A percentile compares a stretch with the other conserved stretches of the same genome.
phyloP scores from a whole-genome alignment of 2,113 vertebrate species.

The Pomatostomus ruficeps region DNA sequence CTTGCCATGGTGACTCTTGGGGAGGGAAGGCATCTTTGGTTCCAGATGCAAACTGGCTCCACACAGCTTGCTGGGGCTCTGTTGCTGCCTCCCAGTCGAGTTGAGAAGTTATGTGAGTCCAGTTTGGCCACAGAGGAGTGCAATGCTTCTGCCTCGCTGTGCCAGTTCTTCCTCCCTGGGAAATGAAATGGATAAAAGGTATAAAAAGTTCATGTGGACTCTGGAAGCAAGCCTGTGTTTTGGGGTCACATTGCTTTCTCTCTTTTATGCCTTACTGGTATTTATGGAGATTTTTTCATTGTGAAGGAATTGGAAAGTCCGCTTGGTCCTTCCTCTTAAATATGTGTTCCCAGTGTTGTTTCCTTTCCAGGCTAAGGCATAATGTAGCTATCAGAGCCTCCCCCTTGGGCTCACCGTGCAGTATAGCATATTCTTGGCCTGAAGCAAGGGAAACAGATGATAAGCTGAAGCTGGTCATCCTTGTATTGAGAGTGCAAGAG shows the following conservation, averaged over 20 bases:
- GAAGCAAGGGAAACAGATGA: not conserved
- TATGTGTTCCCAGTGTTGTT: not conserved
- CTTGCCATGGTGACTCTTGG: not conserved
- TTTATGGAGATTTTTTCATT: not conserved
- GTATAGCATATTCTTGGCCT: conserved; percentile 5
- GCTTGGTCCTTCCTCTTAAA: not conserved
- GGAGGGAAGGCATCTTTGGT: not conserved
- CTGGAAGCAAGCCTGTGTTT: not conserved
- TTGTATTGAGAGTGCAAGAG: not conserved
- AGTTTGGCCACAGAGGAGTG: accelerated
- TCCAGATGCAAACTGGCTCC: not conserved
- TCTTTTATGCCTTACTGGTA: not conserved
- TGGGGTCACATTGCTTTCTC: not conserved
- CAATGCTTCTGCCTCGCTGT: accelerated
- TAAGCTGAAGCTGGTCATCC: not conserved
- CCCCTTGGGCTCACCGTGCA: not conserved
- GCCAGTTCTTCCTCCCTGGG: not conserved
- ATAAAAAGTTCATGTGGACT: not conserved
- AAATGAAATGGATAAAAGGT: not conserved
- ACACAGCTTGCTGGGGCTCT: not conserved
- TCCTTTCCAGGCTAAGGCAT: not conserved
- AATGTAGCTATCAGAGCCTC: not conserved
- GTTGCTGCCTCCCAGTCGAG: not conserved
- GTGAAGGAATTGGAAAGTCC: not conserved
- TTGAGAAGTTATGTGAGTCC: accelerated